Evolutionary conservation across 2,113 vertebrate genomes (phyloP), one percentile per base, ranked within the genome.

Genomic region (Tragelaphus scriptus): DNA sequence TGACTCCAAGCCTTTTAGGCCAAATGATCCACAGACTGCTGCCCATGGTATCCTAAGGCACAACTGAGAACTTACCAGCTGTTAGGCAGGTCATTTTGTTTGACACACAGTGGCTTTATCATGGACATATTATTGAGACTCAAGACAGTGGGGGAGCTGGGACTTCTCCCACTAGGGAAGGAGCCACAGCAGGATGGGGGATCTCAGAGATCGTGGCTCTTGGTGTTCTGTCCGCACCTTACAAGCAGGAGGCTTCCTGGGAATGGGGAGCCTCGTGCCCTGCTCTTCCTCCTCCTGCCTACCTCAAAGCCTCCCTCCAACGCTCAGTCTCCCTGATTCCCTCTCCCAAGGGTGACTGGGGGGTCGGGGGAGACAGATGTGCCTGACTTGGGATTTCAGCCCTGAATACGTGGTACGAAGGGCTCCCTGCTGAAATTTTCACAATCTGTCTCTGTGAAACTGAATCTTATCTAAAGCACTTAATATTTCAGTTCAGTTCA

Each of bases 401-500:
- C 3, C 87, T 19, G 30, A 28, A 47, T 2, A 61, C 7, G 1
- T 1, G 56, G 12, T 28, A 2, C 1, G 10, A 6, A 11, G 3
- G 17, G 47, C 85, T 79, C 88, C 77, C 4, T 26, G 77, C 63
- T n/a, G 4, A 7, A n/a, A n/a, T 8, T 30, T 47, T 63, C 44
- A 61, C 55, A 96, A 36, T 55, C 61, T n/a, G 19, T 88, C 77
- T 94, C 82, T 94, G 28, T 7, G 19, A 84, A 88, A 85, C 89
- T 68, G n/a, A 96, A 84, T 88, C 77, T 90, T 77, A 61, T 9
- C 68, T 49, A 30, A 79, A 94, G 68, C 77, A 88, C 21, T 95
- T 32, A 30, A 12, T 58, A 82, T 28, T 23, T 91, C 56, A 71
- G 68, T 23, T 71, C 10, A 3, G 32, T 19, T 68, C 16, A 36